Evolutionary conservation across 1,140 invertebrate species (phyloP), one percentile per base, ranked within the genome.

Genomic region (Drosophila lini): DNA sequence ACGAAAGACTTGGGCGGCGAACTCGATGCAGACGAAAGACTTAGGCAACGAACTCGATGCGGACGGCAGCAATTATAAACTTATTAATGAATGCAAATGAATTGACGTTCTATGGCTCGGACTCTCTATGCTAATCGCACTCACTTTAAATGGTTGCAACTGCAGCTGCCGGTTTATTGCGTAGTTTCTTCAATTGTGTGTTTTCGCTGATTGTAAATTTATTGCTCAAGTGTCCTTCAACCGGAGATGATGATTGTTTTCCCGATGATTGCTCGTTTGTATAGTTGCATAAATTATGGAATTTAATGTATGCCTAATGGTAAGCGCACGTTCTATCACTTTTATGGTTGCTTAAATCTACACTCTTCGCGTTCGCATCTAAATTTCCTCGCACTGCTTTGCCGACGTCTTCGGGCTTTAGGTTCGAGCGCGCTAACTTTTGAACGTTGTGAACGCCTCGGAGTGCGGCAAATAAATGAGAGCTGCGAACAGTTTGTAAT

Each of bases 391-490:
- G 59, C 68, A 68, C 74, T 78, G 65, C 45, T 74, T 78, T 79
- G 45, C 62, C 69, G 53, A 63, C 57, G 61, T n/a, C 40, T 42
- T 42, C 50, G 38, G 13, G 34, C 45, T 50, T 47, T 52, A 15
- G 9, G 56, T 61, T 48, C 34, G 41, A 63, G 74, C 78, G 78
- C 74, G 60, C 68, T 55, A 55, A 44, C 60, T 50, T 70, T 75
- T 58, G 59, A 64, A 76, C 76, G 85, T 80, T 91, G 85, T 84
- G 90, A 70, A 88, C 90, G 78, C 80, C 80, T 81, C 78, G 86
- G 81, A 74, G 78, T 79, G 85, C 85, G 76, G 86, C 90, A 84
- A 90, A 91, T 91, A 91, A 91, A 91, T 91, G 90, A 91, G 85
- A 91, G 91, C 81, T 91, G 74, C 61, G 80, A 59, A 74, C 78